Base-by-base conservation (phyloP, 2,888 invertebrate genomes). In the Torymus texanus region DNA sequence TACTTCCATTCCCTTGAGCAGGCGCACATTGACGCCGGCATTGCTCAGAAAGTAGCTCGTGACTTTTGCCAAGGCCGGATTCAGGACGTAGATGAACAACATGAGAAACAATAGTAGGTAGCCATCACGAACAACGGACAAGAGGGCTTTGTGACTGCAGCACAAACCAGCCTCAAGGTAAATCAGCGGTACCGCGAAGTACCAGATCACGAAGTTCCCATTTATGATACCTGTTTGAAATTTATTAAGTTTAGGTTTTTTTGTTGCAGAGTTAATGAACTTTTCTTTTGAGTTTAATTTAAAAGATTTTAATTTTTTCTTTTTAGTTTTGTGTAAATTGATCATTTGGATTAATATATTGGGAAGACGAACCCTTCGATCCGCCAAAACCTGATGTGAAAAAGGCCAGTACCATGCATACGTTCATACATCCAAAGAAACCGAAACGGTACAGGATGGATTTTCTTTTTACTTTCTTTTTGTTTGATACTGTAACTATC, bases 1-100 rank as follows among this genome's bases (percentile, higher is more conserved):
- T 86, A 90, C 90, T 86, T 90, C 89, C 83, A 90, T 88, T 84
- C 90, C 90, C 79, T 88, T 89, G 14, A 90, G 86, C 4, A 90
- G 82, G 85, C 90, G 89, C 12, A 84, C 75, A 75, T 90, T 88
- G 29, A 90, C 87, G 56, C 86, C 86, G 2, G 84, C 83, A 50
- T 85, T 85, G 18, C 84, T 84, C 70, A 90, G 75, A 2, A 88
- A 75, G 74, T 85, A 86, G 70, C 85, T 88, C 75, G 85, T 87
- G 10, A 88, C 2, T 75, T 85, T 86, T 21, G 88, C 88, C 56
- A 88, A 81, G 66, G 86, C 77, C 24, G 90, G 90, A 83, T 88
- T 87, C 53, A 90, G 75, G 71, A 88, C 83, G 75, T 90, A 90
- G 80, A 88, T 86, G 66, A 88, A 90, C 58, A 81, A 71, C 84